A percentile compares a stretch with the other conserved stretches of the same genome.
Conservation (phyloP, 2,113 vertebrate species). For the Pelusios castaneus region DNA sequence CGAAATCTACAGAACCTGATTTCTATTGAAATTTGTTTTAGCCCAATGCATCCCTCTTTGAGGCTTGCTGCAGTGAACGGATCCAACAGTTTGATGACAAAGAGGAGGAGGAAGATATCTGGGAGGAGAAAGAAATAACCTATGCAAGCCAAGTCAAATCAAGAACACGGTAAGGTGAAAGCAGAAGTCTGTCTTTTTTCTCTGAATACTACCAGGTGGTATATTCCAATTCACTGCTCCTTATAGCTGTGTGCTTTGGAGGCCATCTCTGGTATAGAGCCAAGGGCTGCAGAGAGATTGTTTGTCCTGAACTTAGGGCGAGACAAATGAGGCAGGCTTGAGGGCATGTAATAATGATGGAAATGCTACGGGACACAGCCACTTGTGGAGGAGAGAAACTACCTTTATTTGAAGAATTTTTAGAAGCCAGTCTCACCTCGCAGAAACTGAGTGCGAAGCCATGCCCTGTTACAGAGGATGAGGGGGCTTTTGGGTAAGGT, state of each 20-base stretch:
- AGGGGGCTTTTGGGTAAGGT: not conserved
- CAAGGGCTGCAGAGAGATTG: fast-evolving
- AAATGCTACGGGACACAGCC: not conserved
- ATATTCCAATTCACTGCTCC: fast-evolving
- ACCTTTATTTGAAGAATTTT: not conserved
- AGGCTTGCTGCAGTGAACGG: slow-evolving; percentile 93
- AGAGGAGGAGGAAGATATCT: slow-evolving; percentile 93
- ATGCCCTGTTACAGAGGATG: not conserved
- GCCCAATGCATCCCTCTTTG: slow-evolving; percentile 92
- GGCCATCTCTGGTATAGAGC: not conserved
- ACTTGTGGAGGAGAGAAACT: not conserved
- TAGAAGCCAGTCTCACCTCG: fast-evolving
- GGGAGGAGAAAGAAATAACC: slow-evolving; percentile 93
- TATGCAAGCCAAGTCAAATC: slow-evolving; percentile 88
- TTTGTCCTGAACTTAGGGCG: not conserved
- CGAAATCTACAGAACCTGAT: fast-evolving
- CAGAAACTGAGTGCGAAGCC: not conserved
- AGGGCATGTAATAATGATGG: fast-evolving
- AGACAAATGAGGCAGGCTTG: not conserved
- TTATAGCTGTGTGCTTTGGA: fast-evolving
- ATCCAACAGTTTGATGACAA: slow-evolving; percentile 95
- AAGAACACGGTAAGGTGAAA: slow-evolving; percentile 86
- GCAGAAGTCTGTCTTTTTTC: fast-evolving
- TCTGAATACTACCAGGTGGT: fast-evolving
- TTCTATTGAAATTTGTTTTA: slow-evolving; percentile 19